Conservation (phyloP, 2,797 vertebrate species). For the Brachyrhaphis roseni region DNA sequence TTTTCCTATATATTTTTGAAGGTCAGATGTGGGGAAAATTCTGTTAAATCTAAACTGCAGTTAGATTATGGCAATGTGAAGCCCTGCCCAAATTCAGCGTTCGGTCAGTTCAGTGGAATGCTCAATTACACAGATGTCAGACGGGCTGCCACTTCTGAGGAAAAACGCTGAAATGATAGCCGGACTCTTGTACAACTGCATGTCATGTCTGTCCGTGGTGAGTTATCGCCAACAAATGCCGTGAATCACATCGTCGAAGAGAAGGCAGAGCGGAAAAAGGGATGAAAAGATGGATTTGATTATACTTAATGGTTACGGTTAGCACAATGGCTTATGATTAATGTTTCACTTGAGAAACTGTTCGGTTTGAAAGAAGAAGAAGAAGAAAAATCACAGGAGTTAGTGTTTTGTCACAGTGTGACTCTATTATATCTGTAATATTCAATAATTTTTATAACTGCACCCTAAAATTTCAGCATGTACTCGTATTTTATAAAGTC, state of each 20-base stretch:
- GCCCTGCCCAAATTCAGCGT: conserved; percentile 10
- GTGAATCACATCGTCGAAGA: conserved; percentile 13
- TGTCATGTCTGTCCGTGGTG: conserved; percentile 19
- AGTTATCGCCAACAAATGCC: conserved; percentile 29
- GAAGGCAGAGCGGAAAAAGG: conserved; percentile 9
- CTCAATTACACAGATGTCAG: conserved; percentile 25
- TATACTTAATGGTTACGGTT: conserved; percentile 1
- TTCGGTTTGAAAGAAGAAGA: not conserved
- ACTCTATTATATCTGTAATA: not conserved
- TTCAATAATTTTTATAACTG: not conserved
- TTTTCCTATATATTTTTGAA: conserved; percentile 12
- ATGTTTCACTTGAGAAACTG: not conserved
- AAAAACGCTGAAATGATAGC: conserved; percentile 29
- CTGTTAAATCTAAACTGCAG: conserved; percentile 42
- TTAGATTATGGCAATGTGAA: conserved; percentile 17
- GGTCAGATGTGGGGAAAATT: conserved; percentile 19
- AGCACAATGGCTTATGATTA: not conserved
- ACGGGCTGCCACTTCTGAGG: conserved; percentile 21
- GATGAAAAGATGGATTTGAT: conserved; percentile 32
- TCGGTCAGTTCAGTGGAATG: conserved; percentile 39
- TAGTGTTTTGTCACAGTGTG: not conserved
- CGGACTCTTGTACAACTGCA: conserved; percentile 18
- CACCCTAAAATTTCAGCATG: not conserved
- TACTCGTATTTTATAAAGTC: not conserved
- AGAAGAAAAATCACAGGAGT: not conserved